These are phyloP conservation scores for Gobionotothen gibberifrons DNA, from an alignment of 2,797 vertebrate species.

Conservation along the genomic window DNA sequence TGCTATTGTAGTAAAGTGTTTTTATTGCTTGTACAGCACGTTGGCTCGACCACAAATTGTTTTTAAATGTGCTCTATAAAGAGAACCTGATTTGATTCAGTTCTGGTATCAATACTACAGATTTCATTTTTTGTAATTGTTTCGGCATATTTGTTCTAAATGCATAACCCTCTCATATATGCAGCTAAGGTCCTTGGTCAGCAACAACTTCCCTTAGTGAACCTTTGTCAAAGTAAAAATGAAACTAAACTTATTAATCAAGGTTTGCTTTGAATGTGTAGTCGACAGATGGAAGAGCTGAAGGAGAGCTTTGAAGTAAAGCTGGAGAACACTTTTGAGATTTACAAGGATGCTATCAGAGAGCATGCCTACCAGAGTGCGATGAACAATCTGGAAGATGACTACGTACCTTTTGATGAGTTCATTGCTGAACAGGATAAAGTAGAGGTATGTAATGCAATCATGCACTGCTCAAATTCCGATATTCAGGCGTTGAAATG, in stretches of 20 bases:
- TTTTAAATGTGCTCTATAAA: too few species aligned
- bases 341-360: constrained; percentile 93
- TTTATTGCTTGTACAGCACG: too few species aligned
- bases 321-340: constrained; percentile 91
- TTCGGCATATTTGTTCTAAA: not conserved
- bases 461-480: not conserved
- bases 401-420: constrained; percentile 89
- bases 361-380: constrained; percentile 91
- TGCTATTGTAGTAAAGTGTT: too few species aligned
- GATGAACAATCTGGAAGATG: constrained; percentile 88
- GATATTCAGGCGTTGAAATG: not conserved
- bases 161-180: not conserved
- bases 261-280: constrained; percentile 48
- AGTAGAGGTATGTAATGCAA: constrained; percentile 80
- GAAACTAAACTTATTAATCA: not conserved
- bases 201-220: not conserved
- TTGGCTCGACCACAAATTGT: too few species aligned
- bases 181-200: not conserved
- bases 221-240: not conserved
- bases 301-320: constrained; percentile 91
- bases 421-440: constrained; percentile 88
- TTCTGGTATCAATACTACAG: too few species aligned
- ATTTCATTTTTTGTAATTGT: not conserved
- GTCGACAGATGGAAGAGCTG: constrained; percentile 88
- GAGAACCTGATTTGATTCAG: not conserved